Percentiles rank a stretch among this genome's conserved stretches.
Evolutionary conservation across 2,888 invertebrate genomes (phyloP).

Genomic region (Sarcophaga caerulescens): DNA sequence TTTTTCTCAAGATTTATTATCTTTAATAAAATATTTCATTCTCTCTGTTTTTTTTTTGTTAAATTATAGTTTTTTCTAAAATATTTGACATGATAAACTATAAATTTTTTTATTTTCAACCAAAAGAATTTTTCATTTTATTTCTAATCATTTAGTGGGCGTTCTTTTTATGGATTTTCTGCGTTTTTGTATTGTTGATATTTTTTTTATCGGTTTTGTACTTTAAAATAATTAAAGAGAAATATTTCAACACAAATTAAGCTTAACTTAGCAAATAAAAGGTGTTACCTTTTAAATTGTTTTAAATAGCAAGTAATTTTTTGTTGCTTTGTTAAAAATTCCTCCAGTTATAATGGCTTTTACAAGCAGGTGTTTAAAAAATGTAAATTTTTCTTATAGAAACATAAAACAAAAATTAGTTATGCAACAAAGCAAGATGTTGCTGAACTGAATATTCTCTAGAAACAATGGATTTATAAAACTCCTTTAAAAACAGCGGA

Average conservation of each 20-base stretch:
- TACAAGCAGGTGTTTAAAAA: constrained; percentile 59
- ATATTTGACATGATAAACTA: constrained; percentile 57
- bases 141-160: constrained; percentile 54
- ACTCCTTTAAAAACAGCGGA: too few species aligned
- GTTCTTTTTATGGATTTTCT: constrained; percentile 30
- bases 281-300: constrained; percentile 36
- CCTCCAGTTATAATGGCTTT: not conserved
- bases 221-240: constrained; percentile 50
- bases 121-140: constrained; percentile 45
- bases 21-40: constrained; percentile 31
- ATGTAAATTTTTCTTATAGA: not conserved
- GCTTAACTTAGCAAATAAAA: constrained; percentile 44
- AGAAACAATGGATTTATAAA: too few species aligned
- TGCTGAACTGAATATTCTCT: not conserved
- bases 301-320: not conserved
- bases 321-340: not conserved
- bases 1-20: constrained; percentile 46
- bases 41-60: not conserved
- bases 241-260: constrained; percentile 22
- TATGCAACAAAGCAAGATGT: not conserved
- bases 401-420: too few species aligned
- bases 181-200: constrained; percentile 3
- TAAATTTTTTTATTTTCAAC: constrained; percentile 34
- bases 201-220: constrained; percentile 15
- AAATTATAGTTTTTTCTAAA: constrained; percentile 53